Evolutionary conservation across 2,797 vertebrate species (phyloP), one percentile per base, ranked within the genome.

Genomic region (Sorex maritimensis): DNA sequence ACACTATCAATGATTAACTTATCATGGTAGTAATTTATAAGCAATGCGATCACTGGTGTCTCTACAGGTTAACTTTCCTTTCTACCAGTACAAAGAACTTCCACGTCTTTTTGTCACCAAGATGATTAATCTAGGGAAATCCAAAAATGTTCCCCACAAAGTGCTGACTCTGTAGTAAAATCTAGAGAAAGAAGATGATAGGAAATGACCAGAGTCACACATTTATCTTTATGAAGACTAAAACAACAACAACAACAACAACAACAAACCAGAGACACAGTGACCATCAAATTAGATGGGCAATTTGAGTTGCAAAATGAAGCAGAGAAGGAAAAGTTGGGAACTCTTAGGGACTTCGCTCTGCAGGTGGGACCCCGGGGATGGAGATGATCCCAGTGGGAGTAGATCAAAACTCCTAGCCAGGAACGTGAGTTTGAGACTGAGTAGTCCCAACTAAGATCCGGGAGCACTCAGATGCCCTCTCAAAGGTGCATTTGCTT

Each of bases 1-100:
- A 44, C 5, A 23, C 77, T 75, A 41, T 65, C 75, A 87, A 80
- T 68, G 80, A 92, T 81, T 77, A 91, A 86, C 89, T 49, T 38
- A 55, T 61, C 10, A 9, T 23, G 28, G 91, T 6, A 6, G 71
- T 67, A 26, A 13, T 85, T 71, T 71, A 17, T 21, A 12, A 19
- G 24, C 79, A 46, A 55, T 41, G 17, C 0, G 3, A 46, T 67
- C 2, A 72, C 21, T 41, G 73, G n/a, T 24, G 5, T 88, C 23
- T 49, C 79, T 38, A 6, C 1, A 82, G 46, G 41, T 44, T 12
- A 19, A 30, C 52, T 87, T 61, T 86, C 63, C n/a, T 52, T 90
- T 65, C 34, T 79, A n/a, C 28, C 65, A 73, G 79, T 55, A 90
- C 69, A 81, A 26, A 63, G 23, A 34, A 30, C 11, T 41, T 65